These are phyloP conservation scores for Carposina sasakii DNA, from an alignment of 1,140 invertebrate genomes.

Conservation along the genomic window DNA sequence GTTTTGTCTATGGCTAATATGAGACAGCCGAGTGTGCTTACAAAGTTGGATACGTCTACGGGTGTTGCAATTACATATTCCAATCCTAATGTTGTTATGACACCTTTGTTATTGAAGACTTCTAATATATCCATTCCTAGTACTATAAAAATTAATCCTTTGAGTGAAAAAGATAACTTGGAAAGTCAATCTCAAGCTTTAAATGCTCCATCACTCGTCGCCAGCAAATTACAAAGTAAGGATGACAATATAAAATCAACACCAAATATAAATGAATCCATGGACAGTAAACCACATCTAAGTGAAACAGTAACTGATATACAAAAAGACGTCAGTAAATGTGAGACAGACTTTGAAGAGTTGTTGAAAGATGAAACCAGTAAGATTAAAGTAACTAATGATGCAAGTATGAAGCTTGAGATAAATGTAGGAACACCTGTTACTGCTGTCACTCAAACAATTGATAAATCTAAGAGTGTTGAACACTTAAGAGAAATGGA, in stretches of 20 bases:
- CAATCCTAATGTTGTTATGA: conserved; percentile 51
- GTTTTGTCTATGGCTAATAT: conserved; percentile 54
- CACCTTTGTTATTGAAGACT: conserved; percentile 53
- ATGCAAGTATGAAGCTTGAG: conserved; percentile 57
- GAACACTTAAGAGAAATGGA: conserved; percentile 18
- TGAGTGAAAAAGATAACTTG: conserved; percentile 30
- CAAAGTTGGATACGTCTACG: conserved; percentile 43
- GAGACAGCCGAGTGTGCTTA: conserved; percentile 42
- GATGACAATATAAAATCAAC: no score
- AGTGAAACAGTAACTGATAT: no score
- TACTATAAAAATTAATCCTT: conserved; percentile 38
- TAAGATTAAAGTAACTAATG: conserved; percentile 65
- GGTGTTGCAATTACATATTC: conserved; percentile 38
- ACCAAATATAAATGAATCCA: no score
- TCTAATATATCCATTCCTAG: conserved; percentile 28
- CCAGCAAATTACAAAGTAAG: no score
- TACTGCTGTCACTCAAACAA: conserved; percentile 22
- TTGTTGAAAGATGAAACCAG: conserved; percentile 68
- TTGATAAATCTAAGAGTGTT: conserved; percentile 21
- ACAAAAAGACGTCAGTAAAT: conserved; percentile 34
- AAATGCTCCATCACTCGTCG: no score
- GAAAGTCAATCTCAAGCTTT: no score
- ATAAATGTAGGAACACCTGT: conserved; percentile 54
- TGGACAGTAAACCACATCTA: no score
- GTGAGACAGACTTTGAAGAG: conserved; percentile 71